Evolutionary conservation across 2,888 invertebrate genomes (phyloP).

Genomic region (Lithophane ornitopus): DNA sequence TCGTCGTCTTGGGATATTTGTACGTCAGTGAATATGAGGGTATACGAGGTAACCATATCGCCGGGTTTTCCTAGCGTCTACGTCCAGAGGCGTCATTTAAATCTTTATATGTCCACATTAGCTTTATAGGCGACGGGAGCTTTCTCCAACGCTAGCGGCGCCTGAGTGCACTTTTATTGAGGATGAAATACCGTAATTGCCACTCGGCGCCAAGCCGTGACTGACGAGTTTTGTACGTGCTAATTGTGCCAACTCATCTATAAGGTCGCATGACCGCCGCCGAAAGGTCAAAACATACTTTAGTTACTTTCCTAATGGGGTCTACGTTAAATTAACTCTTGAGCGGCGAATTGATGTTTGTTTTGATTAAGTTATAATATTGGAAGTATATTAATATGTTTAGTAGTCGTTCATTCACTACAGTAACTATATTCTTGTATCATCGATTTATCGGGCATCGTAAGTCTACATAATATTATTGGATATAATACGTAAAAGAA

Average conservation of each 20-base stretch:
- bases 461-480: conserved; percentile 33
- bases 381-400: conserved; percentile 30
- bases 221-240: conserved; percentile 86
- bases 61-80: conserved; percentile 52
- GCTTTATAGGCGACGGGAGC: conserved; percentile 86
- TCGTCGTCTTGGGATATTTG: conserved; percentile 48
- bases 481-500: conserved; percentile 72
- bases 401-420: conserved; percentile 7
- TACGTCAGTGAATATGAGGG: conserved; percentile 37
- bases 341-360: conserved; percentile 52
- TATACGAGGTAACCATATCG: conserved; percentile 49
- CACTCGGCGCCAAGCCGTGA: conserved; percentile 85
- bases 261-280: conserved; percentile 69
- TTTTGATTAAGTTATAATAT: conserved; percentile 46
- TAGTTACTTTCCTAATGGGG: conserved; percentile 62
- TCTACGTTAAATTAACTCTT: conserved; percentile 63
- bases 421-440: conserved; percentile 14
- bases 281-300: conserved; percentile 69
- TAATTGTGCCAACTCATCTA: conserved; percentile 82
- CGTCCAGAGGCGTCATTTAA: conserved; percentile 82
- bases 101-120: conserved; percentile 88
- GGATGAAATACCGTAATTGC: conserved; percentile 89
- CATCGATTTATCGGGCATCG: conserved; percentile 5
- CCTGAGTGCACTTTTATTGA: conserved; percentile 89
- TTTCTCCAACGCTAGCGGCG: conserved; percentile 82